These are phyloP conservation scores for Odontophorus gujanensis DNA, from an alignment of 2,113 vertebrate genomes.

Conservation along the genomic window DNA sequence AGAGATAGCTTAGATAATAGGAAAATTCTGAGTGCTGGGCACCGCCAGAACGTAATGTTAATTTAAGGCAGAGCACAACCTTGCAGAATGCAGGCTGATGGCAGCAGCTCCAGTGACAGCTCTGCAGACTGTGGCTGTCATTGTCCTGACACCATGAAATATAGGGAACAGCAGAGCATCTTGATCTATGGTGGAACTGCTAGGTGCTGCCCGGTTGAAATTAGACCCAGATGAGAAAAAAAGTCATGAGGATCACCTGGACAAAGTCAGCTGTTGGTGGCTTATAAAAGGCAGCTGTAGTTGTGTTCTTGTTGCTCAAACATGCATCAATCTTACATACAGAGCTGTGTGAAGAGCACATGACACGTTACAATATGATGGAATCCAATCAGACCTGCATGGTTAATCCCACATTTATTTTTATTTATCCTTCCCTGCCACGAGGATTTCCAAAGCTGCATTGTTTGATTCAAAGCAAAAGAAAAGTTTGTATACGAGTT, in stretches of 20 bases:
- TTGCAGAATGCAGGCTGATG: not conserved
- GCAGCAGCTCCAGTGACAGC: not conserved
- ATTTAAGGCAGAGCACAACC: constrained; percentile 4
- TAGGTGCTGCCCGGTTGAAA: not conserved
- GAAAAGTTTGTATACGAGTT: not conserved
- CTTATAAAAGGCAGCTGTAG: not conserved
- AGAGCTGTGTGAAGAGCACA: not conserved
- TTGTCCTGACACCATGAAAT: not conserved
- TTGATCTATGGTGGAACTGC: not conserved
- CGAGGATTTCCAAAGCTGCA: not conserved
- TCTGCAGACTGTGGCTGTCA: not conserved
- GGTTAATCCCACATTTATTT: not conserved
- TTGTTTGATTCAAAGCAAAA: not conserved
- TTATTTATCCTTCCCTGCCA: not conserved
- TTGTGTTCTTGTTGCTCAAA: not conserved
- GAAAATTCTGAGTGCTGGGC: not conserved
- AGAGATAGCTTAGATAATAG: not conserved
- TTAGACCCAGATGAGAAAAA: not conserved
- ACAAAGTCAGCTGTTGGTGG: not conserved
- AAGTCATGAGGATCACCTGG: not conserved
- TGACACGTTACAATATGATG: not conserved
- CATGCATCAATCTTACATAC: not conserved
- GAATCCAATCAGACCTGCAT: not conserved
- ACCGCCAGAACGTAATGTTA: not conserved
- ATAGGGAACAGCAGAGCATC: not conserved